phyloP scores from a whole-genome alignment of 2,113 vertebrate species.

The Papio anubis region DNA sequence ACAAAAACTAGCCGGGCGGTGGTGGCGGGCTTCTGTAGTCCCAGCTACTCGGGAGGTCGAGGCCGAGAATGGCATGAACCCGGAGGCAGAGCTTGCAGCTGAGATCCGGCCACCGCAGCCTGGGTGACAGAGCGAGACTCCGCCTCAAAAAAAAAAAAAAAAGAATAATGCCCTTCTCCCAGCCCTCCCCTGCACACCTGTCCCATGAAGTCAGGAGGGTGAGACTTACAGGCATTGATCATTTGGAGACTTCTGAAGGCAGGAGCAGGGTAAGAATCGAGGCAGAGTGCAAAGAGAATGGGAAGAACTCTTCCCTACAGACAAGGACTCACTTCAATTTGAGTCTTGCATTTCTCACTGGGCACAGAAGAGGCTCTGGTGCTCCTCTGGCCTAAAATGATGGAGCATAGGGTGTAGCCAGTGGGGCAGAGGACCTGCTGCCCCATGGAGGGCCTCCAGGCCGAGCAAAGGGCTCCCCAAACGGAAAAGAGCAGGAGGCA shows the following conservation, averaged over 20 bases:
- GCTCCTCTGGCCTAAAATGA: background rate
- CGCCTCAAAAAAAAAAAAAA: too few relatives aligned
- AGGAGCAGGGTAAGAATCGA: background rate
- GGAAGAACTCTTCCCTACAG: background rate
- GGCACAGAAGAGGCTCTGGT: background rate
- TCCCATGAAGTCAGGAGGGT: background rate
- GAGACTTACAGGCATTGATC: background rate
- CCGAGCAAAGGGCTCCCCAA: background rate
- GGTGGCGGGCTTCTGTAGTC: too few relatives aligned
- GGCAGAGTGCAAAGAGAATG: background rate
- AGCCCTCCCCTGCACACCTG: background rate
- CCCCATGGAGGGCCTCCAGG: background rate
- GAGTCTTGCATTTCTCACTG: background rate
- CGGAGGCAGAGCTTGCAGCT: too few relatives aligned
- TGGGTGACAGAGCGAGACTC: too few relatives aligned
- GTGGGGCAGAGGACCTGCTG: background rate
- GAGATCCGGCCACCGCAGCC: too few relatives aligned
- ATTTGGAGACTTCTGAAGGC: background rate
- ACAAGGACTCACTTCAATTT: background rate
- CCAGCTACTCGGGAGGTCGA: too few relatives aligned
- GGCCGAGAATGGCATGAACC: too few relatives aligned
- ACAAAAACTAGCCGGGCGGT: too few relatives aligned
- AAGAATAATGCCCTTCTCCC: background rate
- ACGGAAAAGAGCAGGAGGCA: background rate
- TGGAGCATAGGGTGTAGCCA: background rate